Evolutionary conservation across 2,888 invertebrate species (phyloP), one percentile per base, ranked within the genome.

Genomic region (Arctia plantaginis): DNA sequence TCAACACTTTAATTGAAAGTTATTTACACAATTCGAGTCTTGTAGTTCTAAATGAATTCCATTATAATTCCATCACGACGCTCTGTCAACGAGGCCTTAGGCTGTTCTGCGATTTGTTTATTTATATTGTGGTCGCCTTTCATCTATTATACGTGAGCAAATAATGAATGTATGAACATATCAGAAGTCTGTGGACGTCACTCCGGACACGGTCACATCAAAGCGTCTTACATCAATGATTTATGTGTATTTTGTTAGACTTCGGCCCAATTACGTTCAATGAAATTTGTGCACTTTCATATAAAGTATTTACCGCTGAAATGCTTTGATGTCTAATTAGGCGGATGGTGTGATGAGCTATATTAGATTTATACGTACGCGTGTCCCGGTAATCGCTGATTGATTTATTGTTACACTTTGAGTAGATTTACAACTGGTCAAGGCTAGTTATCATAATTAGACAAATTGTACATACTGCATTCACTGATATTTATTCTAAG

Each of bases 81-180:
- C 90, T 90, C 91, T 91, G 92, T 93, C 90, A 90, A 89, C 90
- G 88, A 89, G 88, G 89, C 90, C 88, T 85, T 88, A 90, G 90
- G 86, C 86, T 86, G 87, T 89, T 89, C 90, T 91, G 92, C 91
- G 88, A 92, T 93, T 92, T 92, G 93, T 95, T 94, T 95, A 94
- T 95, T 95, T 95, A 93, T 95, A 91, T 92, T 93, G 89, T 93
- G 91, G 89, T 87, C 90, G 91, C 93, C 94, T 95, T 95, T 95
- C 95, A 95, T 95, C 95, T 93, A 92, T 84, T 91, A 90, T 93
- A 93, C 93, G 94, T 95, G 94, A 93, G 93, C 90, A 93, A 95
- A 95, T 95, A 94, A 94, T 92, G 92, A 94, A 93, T 94, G 94
- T 93, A 93, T 87, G 91, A n/a, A 93, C 94, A 93, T 93, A 93